Evolutionary conservation across 2,888 invertebrate genomes (phyloP), one percentile per base, ranked within the genome.

Genomic region (Neuroscelio doddi): DNA sequence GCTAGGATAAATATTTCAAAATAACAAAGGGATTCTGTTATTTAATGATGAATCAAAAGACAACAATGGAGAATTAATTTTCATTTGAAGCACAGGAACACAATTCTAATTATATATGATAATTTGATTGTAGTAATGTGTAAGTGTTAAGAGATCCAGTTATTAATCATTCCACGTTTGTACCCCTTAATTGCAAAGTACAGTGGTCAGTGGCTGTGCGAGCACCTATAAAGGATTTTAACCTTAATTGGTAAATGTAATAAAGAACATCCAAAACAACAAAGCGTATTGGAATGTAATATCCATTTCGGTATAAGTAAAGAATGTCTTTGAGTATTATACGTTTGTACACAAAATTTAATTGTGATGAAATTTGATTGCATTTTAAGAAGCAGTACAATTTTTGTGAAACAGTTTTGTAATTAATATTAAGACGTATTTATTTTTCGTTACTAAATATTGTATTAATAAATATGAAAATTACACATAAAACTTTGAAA

Each of bases 181-280:
- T 51, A 42, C 42, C 56, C 56, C 51, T 63, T 63, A 57, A 63
- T 63, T 63, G 47, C 47, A 47, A 21, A 42, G 46, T 24, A 12
- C 44, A 10, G 56, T 26, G 56, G 56, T 56, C 47, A 47, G 30
- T 39, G 16, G 41, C 34, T 29, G 41, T 32, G 45, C 34, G 38
- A 45, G 46, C 44, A 46, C 55, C 53, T 24, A 55, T 64, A 58
- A 59, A 64, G 58, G 64, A 64, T 58, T 64, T 58, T 58, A 53
- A 8, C 36, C 46, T 53, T 64, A 58, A 64, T 64, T 64, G 58
- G 53, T 45, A 59, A 64, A 55, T 59, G 53, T 36, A 58, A 39
- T 58, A 45, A 64, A 58, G 58, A 51, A 53, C 52, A 55, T 59
- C 47, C 32, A 5, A 21, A 21, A 5, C 21, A 5, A 21, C 21